Percentiles rank a stretch among this genome's conserved stretches.
phyloP scores from a whole-genome alignment of 2,888 invertebrate genomes.

The Capitulum mitella region DNA sequence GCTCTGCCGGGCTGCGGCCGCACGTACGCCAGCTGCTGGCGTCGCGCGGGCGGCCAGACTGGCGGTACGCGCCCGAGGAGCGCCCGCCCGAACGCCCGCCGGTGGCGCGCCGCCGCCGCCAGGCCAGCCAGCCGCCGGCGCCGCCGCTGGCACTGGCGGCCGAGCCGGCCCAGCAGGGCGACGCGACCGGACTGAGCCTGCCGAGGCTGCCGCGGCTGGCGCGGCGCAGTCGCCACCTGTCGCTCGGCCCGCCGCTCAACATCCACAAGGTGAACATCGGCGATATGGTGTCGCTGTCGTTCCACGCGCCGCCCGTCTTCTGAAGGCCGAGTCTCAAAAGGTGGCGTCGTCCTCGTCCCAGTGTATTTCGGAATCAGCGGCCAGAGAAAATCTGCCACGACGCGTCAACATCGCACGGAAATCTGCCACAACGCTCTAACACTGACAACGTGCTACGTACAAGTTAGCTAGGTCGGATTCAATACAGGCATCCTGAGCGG shows the following conservation, averaged over 20 bases:
- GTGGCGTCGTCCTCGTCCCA: background rate
- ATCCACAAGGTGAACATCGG: conserved; percentile 15
- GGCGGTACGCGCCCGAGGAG: too few species aligned
- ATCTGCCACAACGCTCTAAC: background rate
- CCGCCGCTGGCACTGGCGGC: too few species aligned
- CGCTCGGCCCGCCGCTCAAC: background rate
- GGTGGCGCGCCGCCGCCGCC: background rate
- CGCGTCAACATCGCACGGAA: too few species aligned
- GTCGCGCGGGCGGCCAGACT: background rate
- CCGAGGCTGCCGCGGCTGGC: background rate
- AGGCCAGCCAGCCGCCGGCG: background rate
- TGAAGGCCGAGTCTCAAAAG: background rate
- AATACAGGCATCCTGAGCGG: background rate
- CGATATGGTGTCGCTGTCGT: background rate
- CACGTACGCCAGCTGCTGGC: conserved; percentile 1
- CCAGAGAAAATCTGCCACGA: conserved; percentile 14
- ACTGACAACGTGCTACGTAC: too few species aligned
- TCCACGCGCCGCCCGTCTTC: background rate
- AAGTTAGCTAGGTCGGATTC: background rate
- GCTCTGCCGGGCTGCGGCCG: background rate
- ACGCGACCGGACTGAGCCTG: background rate
- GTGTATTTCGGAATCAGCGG: background rate
- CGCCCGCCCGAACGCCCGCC: background rate
- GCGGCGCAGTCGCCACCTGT: background rate
- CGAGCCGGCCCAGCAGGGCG: background rate